A percentile compares a stretch with the other conserved stretches of the same genome.
Conservation (phyloP, 2,797 vertebrate genomes). For the Harpagifer antarcticus region DNA sequence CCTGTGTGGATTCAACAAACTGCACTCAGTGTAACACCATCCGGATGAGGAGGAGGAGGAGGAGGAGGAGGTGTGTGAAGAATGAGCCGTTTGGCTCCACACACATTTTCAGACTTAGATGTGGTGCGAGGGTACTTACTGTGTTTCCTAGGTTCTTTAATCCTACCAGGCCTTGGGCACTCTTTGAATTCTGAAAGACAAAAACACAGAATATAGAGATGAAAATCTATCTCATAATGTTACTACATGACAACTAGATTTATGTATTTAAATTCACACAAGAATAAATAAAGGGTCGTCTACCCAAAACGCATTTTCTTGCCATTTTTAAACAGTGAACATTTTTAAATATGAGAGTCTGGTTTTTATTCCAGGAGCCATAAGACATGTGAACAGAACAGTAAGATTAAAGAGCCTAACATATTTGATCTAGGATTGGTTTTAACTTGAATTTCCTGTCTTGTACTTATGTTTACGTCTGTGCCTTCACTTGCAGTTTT, state of each 20-base stretch:
- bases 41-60: conserved; percentile 16
- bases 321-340: not conserved
- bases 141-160: conserved; percentile 98
- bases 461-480: not conserved
- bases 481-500: not conserved
- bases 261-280: not conserved
- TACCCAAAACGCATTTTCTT: not conserved
- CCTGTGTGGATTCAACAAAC: conserved; percentile 15
- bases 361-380: not conserved
- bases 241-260: not conserved
- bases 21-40: conserved; percentile 9
- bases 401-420: not conserved
- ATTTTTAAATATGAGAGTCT: not conserved
- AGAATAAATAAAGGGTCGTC: not conserved
- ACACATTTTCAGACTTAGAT: not conserved
- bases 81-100: not conserved
- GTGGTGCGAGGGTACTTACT: conserved; percentile 83
- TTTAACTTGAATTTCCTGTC: not conserved
- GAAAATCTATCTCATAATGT: not conserved
- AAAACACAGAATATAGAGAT: conserved; percentile 50
- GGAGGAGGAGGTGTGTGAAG: not conserved
- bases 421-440: not conserved
- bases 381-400: not conserved
- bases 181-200: conserved; percentile 92
- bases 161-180: conserved; percentile 93